Evolutionary conservation across 2,113 vertebrate species (phyloP), one percentile per base, ranked within the genome.

Genomic region (Sander lucioperca): DNA sequence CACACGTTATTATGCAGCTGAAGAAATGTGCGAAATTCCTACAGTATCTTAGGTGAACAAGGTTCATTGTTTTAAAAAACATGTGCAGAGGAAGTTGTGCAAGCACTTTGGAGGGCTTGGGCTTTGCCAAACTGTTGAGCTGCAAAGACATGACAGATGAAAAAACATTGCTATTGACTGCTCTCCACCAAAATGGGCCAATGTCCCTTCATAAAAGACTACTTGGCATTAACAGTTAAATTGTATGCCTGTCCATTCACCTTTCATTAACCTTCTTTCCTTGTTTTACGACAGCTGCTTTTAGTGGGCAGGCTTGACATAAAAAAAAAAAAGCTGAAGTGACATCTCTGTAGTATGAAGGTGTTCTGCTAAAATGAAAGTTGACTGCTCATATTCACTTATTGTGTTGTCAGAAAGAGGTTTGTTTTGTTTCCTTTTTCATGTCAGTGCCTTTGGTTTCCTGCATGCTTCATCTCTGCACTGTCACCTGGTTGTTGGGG

Each of bases 251-350:
- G 51, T 71, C 76, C 80, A 63, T 73, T 84, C 77, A 70, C 66
- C 82, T 92, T 90, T 88, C 82, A 92, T 94, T 90, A 89, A 93
- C 86, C 88, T 85, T 76, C 82, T 57, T 68, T 89, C 75, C 82
- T 79, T 83, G 85, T 79, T 91, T 90, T 53, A 89, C 77, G 88
- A 86, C 65, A 54, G 74, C 15, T 12, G 65, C n/a, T 84, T 66
- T 71, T 16, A 61, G 67, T 3, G 25, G 43, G 63, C 12, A 45
- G 53, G 23, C 59, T 66, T 63, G 39, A 78, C 77, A 76, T 75
- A 2, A 27, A 33, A 58, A 66, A 83, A n/a, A n/a, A 48, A 68
- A 69, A 64, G 71, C 61, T 43, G 51, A 83, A 79, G 76, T 85
- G 82, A 90, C 81, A 86, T 77, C 53, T 45, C 27, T 2, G 59